Conservation (phyloP, 2,888 invertebrate genomes). For the Drosophila subsilvestris region DNA sequence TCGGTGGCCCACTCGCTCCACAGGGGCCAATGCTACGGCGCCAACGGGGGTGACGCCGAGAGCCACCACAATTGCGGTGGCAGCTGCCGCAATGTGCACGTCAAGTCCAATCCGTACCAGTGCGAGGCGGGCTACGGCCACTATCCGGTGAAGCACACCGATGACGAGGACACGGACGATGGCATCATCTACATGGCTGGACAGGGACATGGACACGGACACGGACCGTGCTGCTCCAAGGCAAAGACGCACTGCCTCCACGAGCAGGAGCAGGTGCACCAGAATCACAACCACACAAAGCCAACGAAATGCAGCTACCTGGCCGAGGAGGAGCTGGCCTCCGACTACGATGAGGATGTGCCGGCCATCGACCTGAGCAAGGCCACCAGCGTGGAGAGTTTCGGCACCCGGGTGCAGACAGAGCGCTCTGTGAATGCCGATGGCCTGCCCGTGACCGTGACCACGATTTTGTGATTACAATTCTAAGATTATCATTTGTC, state of each 20-base stretch:
- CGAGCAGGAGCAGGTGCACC: conserved; percentile 11
- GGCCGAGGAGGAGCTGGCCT: conserved; percentile 73
- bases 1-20: conserved; percentile 68
- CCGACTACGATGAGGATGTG: conserved; percentile 80
- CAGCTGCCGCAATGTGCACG: conserved; percentile 80
- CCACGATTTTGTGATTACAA: conserved; percentile 83
- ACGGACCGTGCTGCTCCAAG: conserved; percentile 59
- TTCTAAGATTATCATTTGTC: conserved; percentile 20
- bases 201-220: conserved; percentile 64
- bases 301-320: conserved; percentile 61
- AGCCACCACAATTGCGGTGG: conserved; percentile 81
- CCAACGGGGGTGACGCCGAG: conserved; percentile 80
- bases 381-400: conserved; percentile 73
- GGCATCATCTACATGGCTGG: conserved; percentile 81
- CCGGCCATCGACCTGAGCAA: conserved; percentile 79
- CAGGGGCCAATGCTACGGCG: conserved; percentile 80
- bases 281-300: conserved; percentile 23
- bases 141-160: conserved; percentile 60
- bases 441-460: conserved; percentile 82
- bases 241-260: conserved; percentile 29
- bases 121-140: conserved; percentile 82
- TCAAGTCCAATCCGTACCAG: conserved; percentile 83
- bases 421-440: conserved; percentile 81
- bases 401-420: conserved; percentile 79
- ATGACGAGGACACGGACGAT: conserved; percentile 81